A percentile compares a stretch with the other conserved stretches of the same genome.
phyloP scores from a whole-genome alignment of 2,888 invertebrate genomes.

The Drosophila formosana region DNA sequence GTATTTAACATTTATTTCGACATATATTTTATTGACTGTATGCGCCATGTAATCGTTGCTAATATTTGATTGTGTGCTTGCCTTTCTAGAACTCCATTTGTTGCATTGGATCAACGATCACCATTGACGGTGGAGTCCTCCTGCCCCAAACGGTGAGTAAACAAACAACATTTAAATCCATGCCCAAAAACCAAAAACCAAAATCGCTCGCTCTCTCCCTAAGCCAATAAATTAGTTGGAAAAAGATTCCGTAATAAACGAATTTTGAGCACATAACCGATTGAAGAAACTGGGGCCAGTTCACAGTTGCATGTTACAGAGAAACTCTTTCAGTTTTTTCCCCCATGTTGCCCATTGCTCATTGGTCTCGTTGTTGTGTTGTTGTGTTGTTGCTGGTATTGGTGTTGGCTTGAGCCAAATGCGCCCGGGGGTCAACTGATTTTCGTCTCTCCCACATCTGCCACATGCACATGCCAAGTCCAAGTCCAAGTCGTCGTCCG shows the following conservation, averaged over 20 bases:
- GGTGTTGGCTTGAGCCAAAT: conserved; percentile 63
- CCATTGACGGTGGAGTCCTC: conserved; percentile 85
- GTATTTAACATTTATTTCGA: not conserved
- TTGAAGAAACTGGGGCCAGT: conserved; percentile 38
- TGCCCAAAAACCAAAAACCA: not conserved
- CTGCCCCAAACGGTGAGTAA: conserved; percentile 84
- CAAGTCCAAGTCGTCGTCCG: conserved; percentile 50
- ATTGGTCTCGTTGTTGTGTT: not conserved
- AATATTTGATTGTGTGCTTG: conserved; percentile 10
- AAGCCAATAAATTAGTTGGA: conserved; percentile 70
- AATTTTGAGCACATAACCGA: conserved; percentile 60
- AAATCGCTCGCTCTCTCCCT: not conserved
- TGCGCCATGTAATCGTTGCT: not conserved
- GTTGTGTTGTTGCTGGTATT: conserved; percentile 35
- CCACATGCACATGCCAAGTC: conserved; percentile 73
- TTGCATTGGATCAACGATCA: conserved; percentile 85
- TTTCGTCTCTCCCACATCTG: conserved; percentile 72
- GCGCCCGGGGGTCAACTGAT: conserved; percentile 70
- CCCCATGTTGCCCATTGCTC: not conserved
- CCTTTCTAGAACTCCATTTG: conserved; percentile 83
- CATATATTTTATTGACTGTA: not conserved
- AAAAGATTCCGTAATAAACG: conserved; percentile 78
- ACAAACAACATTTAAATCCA: not conserved
- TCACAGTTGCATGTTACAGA: conserved; percentile 50
- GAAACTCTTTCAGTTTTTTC: conserved; percentile 42